A percentile compares a stretch with the other conserved stretches of the same genome.
Evolutionary conservation across 2,113 vertebrate species (phyloP).

Genomic region (Phylloscopus whistleri): DNA sequence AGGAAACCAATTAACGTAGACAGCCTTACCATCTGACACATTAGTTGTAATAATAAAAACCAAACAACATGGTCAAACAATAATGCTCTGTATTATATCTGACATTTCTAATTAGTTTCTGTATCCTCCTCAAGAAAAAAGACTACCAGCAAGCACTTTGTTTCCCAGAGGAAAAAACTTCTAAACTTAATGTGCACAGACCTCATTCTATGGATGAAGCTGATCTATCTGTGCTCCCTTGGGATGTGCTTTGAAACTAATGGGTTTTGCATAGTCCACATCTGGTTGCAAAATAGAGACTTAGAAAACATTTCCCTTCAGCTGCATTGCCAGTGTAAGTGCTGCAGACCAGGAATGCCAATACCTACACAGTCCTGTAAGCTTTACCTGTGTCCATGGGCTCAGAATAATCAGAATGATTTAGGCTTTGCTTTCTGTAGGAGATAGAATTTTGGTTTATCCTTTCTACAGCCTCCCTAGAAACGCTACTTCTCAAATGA

Average conservation of each 20-base stretch:
- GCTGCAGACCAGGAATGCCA: neutral
- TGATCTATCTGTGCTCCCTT: conserved; percentile 20
- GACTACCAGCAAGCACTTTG: conserved; percentile 19
- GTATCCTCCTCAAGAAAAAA: conserved; percentile 36
- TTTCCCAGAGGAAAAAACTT: conserved; percentile 44
- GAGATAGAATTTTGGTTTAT: neutral
- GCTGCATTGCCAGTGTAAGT: neutral
- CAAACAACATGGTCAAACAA: conserved; percentile 58
- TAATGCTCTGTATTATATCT: conserved; percentile 38
- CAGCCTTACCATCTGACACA: conserved; percentile 65
- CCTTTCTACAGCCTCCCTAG: neutral
- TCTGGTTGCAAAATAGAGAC: conserved; percentile 60
- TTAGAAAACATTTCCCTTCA: conserved; percentile 41
- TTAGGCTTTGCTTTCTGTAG: neutral
- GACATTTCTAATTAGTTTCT: conserved; percentile 65
- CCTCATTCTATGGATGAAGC: neutral
- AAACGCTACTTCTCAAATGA: neutral
- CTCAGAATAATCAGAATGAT: neutral
- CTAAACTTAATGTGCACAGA: conserved; percentile 1
- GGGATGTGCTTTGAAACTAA: conserved; percentile 42
- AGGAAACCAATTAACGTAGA: conserved; percentile 61
- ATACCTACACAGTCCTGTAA: neutral
- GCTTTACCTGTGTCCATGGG: neutral
- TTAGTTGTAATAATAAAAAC: conserved; percentile 65
- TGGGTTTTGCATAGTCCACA: conserved; percentile 41